Base-by-base conservation (phyloP, 2,888 invertebrate species). In the Vanessa cardui region DNA sequence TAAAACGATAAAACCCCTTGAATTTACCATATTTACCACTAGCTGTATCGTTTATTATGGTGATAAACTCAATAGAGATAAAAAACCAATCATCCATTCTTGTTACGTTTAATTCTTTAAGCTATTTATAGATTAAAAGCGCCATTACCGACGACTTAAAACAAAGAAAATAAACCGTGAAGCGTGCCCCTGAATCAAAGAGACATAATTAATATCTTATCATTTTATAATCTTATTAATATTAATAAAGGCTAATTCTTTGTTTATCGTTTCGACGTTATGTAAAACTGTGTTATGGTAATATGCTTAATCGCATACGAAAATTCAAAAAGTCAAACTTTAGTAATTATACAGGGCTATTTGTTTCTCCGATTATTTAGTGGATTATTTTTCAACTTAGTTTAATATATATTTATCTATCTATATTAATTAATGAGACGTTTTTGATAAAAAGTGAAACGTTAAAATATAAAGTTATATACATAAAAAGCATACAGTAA, bases 121-220 rank as follows among this genome's bases (percentile, higher is more conserved):
- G 6, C n/a, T 18, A 47, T 39, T 56, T 8, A 56, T 54, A 54
- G 62, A 66, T 62, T 33, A 58, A 66, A 54, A 21, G 39, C 45
- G n/a, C 45, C 52, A 62, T 26, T 21, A 46, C 21, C 54, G 58
- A 65, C 46, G 58, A 46, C 16, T 54, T 12, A 45, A 39, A 44
- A 58, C 47, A 66, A 58, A 49, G 46, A 61, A 68, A 69, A 66
- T 59, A 66, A 64, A 62, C 64, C 45, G 33, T 21, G 58, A 59
- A 62, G 58, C 71, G 71, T 71, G 71, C 64, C 64, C 44, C 47
- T n/a, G 69, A 69, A 71, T 69, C 62, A 69, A 69, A 64, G 52
- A 66, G 47, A 39, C 18, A 46, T 69, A 66, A 58, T 56, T 45
- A 62, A 46, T 31, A 60, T 61, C 63, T 66, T n/a, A 64, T 64